Evolutionary conservation across 1,140 invertebrate species (phyloP), one percentile per base, ranked within the genome.

Genomic region (Archegozetes longisetosus): DNA sequence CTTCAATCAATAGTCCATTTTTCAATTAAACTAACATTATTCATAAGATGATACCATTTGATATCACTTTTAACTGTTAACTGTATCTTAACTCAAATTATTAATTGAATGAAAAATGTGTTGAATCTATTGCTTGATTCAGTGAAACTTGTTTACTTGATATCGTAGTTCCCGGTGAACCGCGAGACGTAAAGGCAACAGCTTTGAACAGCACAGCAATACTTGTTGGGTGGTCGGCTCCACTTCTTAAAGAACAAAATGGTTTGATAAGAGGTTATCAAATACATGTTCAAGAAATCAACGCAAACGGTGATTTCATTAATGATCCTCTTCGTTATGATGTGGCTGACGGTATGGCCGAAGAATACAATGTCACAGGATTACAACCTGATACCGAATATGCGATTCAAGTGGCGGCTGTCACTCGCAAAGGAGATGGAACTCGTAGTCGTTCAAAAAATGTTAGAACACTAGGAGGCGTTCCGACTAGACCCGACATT

Each of bases 261-360:
- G 93, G 93, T n/a, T 84, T 96, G 54, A 95, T 97, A 64, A 80
- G 90, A 29, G 92, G 91, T 2, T 98, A 96, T 73, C 91, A 95
- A 68, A 86, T 98, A 54, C 88, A 94, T 70, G 84, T 92, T 1
- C 88, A 93, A 72, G 92, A 94, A 79, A 79, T 87, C 12, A 80
- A 84, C 68, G 82, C 88, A 68, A 83, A 87, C 28, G 65, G 66
- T 2, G 64, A 68, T 55, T 55, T 69, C n/a, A 64, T 67, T 28
- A 64, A 66, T 48, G 64, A 69, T 27, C 67, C 69, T 13, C 53
- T 68, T 32, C 64, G 69, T 14, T 86, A 82, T 67, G 85, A 89
- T 70, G 85, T 92, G 17, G 79, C 84, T 53, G 83, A 87, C 65
- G 84, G 84, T 22, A 79, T 78, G 2, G 79, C 82, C 2, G 73